Evolutionary conservation across 2,888 invertebrate species (phyloP).

Genomic region (Xanthorhoe spadicearia): DNA sequence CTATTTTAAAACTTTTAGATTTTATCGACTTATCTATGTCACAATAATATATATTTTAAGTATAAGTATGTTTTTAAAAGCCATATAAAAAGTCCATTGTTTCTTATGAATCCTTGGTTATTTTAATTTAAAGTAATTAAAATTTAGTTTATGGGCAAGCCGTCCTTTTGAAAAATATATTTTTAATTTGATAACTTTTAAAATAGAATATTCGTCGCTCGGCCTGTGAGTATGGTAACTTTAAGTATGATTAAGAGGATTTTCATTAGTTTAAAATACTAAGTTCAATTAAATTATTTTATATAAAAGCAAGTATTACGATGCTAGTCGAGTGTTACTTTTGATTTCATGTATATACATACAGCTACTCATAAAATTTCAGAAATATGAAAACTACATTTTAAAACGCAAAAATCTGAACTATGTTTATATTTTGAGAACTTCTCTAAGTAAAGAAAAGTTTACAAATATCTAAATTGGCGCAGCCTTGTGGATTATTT

Average conservation of each 20-base stretch:
- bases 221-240: slow-evolving; percentile 65
- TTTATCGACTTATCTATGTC: neutral
- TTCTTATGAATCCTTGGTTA: neutral
- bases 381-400: neutral
- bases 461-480: neutral
- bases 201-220: slow-evolving; percentile 76
- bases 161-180: slow-evolving; percentile 10
- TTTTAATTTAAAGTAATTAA: neutral
- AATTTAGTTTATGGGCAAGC: slow-evolving; percentile 10
- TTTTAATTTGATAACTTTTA: slow-evolving; percentile 54
- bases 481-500: neutral
- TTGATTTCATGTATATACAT: slow-evolving; percentile 28
- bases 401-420: neutral
- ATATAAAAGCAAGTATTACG: slow-evolving; percentile 71
- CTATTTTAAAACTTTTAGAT: slow-evolving; percentile 70
- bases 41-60: neutral
- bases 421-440: neutral
- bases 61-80: neutral
- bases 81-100: neutral
- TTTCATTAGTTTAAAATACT: slow-evolving; percentile 39
- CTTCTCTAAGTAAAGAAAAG: neutral
- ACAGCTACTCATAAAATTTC: neutral
- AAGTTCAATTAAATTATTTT: slow-evolving; percentile 51
- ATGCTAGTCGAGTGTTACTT: slow-evolving; percentile 76
- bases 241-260: slow-evolving; percentile 49